phyloP scores from a whole-genome alignment of 1,140 invertebrate genomes.

The Sitobion miscanthi region DNA sequence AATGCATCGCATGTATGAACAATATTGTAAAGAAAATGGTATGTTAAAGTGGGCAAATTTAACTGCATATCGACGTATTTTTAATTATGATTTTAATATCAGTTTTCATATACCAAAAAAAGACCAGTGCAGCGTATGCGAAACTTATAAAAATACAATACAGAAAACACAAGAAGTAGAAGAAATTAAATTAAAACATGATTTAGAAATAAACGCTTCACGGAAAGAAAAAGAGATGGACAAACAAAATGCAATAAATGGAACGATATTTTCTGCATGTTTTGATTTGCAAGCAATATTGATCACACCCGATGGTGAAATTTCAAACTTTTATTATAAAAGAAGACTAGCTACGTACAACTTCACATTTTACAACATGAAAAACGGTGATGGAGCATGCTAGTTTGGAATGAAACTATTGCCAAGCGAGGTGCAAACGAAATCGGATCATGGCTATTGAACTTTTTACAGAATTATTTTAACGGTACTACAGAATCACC shows the following conservation, averaged over 20 bases:
- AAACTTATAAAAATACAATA: conserved; percentile 26
- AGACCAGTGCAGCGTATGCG: conserved; percentile 9
- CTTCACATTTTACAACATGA: neutral
- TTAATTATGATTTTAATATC: too few species aligned
- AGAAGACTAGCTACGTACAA: conserved; percentile 29
- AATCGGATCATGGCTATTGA: conserved; percentile 24
- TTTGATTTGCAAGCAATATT: conserved; percentile 19
- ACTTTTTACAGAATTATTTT: conserved; percentile 31
- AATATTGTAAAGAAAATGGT: conserved; percentile 19
- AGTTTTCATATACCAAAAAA: conserved; percentile 30
- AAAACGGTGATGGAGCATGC: neutral
- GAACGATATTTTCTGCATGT: neutral
- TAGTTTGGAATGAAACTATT: conserved; percentile 19
- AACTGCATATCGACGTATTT: neutral
- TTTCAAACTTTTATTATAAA: conserved; percentile 34
- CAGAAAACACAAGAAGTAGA: conserved; percentile 10
- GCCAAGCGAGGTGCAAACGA: conserved; percentile 22
- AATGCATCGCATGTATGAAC: conserved; percentile 22
- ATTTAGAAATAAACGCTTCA: neutral
- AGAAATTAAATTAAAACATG: neutral
- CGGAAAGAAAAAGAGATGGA: neutral
- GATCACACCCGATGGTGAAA: neutral
- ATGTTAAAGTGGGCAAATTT: conserved; percentile 20
- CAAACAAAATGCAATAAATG: conserved; percentile 12
- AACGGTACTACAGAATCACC: neutral